Evolutionary conservation across 2,797 vertebrate species (phyloP).

Genomic region (Thalassophryne amazonica): DNA sequence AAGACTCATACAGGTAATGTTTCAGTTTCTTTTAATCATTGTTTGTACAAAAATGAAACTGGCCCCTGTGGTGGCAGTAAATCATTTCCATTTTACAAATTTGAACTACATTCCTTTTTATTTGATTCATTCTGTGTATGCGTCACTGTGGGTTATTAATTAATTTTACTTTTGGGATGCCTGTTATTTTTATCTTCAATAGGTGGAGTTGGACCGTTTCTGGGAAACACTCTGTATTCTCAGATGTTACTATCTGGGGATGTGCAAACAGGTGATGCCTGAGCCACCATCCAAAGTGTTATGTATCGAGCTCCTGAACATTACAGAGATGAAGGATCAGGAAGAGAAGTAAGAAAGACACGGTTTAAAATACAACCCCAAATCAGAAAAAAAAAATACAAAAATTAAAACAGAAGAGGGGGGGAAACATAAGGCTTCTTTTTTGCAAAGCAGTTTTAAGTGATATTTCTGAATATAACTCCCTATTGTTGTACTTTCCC

Average conservation of each 20-base stretch:
- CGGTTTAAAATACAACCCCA: not conserved
- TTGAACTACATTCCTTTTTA: not conserved
- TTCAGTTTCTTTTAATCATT: not conserved
- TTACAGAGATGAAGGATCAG: slow-evolving; percentile 29
- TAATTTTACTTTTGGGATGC: not conserved
- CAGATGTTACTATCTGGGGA: slow-evolving; percentile 84
- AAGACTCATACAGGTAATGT: slow-evolving; percentile 83
- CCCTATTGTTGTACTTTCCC: too few relatives aligned
- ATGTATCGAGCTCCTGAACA: slow-evolving; percentile 76
- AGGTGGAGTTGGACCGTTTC: slow-evolving; percentile 90
- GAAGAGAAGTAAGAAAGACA: slow-evolving; percentile 38
- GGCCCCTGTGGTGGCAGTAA: too few relatives aligned
- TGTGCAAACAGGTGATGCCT: slow-evolving; percentile 70
- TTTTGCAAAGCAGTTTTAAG: too few relatives aligned
- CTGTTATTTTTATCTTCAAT: slow-evolving; percentile 11
- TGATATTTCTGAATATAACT: too few relatives aligned
- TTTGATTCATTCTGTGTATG: not conserved
- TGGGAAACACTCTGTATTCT: slow-evolving; percentile 83
- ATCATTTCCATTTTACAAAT: not conserved
- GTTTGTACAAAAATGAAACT: not conserved
- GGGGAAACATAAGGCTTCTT: too few relatives aligned
- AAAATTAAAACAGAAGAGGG: too few relatives aligned
- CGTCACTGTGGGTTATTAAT: not conserved
- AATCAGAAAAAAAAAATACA: not conserved
- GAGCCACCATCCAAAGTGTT: slow-evolving; percentile 55